Evolutionary conservation across 2,113 vertebrate genomes (phyloP), one percentile per base, ranked within the genome.

Genomic region (Lamprologus lemairii): DNA sequence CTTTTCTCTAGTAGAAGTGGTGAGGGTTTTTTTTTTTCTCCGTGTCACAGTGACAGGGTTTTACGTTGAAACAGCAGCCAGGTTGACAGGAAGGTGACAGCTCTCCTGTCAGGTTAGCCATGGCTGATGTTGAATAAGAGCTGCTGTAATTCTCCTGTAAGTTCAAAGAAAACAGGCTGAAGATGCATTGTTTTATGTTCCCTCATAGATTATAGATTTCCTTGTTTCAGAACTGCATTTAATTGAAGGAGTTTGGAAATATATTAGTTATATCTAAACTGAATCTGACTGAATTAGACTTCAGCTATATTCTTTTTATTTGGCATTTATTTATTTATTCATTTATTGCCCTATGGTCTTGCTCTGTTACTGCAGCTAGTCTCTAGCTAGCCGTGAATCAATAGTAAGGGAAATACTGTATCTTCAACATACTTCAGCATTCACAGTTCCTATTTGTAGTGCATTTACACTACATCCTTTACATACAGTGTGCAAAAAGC

Each of bases 1-100:
- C 96, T 97, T 98, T 98, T 98, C 92, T 97, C 95, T 97, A 97
- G 97, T 97, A 95, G 97, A 97, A 97, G 97, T 97, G 97, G 96
- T 97, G 96, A 96, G 96, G 31, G 6, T 0, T 37, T 65, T 37
- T 92, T 33, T 97, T 97, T 97, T 96, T 96, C 81, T 97, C 97
- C 16, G 71, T 98, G 98, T 98, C 97, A 98, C 5, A 95, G 95
- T 97, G 97, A 97, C 96, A 95, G 96, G 97, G 97, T 96, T 96
- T 97, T 96, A 95, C 94, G 94, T 86, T 96, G 96, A 97, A 78
- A 89, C 86, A 55, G 80, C 21, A 54, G 90, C 53, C 96, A 96
- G 97, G 96, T 96, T 97, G 83, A 97, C 96, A 97, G 96, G 94
- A 97, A 96, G 97, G 96, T 98, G 97, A 98, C 97, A 97, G 97